Percentiles rank a stretch among this genome's conserved stretches.
phyloP scores from a whole-genome alignment of 2,797 vertebrate genomes.

The Arctocebus calabarensis region DNA sequence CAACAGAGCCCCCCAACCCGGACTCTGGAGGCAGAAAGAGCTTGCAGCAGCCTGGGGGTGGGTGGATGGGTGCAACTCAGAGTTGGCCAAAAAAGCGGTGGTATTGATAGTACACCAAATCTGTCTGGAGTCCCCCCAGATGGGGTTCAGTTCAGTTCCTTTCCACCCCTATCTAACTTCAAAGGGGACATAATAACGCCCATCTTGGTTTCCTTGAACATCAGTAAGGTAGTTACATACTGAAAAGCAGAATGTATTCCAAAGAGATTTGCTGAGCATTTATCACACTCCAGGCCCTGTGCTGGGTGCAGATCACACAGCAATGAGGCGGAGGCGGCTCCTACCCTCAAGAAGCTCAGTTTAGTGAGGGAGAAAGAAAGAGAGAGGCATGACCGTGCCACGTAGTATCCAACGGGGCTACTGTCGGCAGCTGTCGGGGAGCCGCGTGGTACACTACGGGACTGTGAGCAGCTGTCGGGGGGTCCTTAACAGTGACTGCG shows the following conservation, averaged over 20 bases:
- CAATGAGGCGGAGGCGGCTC: not conserved
- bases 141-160: not conserved
- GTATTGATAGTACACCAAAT: not conserved
- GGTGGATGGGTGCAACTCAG: not conserved
- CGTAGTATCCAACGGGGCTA: not conserved
- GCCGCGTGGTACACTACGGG: not conserved
- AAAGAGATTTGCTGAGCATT: not conserved
- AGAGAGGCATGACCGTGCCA: not conserved
- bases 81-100: too few species aligned
- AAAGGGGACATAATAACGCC: not conserved
- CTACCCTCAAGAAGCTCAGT: not conserved
- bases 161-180: not conserved
- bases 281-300: not conserved
- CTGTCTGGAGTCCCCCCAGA: not conserved
- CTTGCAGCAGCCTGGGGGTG: not conserved
- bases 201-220: not conserved
- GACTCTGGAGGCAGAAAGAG: not conserved
- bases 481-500: not conserved
- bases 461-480: not conserved
- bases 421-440: not conserved
- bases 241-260: not conserved
- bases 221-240: not conserved
- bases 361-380: not conserved
- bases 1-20: not conserved
- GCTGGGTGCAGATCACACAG: not conserved